phyloP scores from a whole-genome alignment of 2,797 vertebrate species.

The Mus minutoides region DNA sequence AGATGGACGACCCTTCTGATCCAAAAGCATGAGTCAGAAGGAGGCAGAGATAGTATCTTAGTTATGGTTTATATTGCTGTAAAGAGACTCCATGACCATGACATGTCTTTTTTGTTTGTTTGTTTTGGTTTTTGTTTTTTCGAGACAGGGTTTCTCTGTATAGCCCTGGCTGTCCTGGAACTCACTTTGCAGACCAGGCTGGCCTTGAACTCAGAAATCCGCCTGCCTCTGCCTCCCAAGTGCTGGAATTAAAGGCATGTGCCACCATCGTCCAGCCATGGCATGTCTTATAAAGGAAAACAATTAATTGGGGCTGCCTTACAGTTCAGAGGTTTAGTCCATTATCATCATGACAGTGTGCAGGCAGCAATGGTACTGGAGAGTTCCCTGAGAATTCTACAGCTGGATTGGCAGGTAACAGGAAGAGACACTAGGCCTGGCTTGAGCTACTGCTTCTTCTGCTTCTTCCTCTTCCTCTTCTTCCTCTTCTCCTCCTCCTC shows the following conservation, averaged over 20 bases:
- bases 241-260: no score
- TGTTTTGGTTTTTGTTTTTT: no score
- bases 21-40: neutral
- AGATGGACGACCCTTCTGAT: neutral
- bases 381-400: neutral
- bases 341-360: neutral
- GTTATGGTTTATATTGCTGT: neutral
- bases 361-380: neutral
- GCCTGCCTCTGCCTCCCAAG: no score
- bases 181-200: no score
- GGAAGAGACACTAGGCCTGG: neutral
- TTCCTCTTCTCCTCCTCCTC: no score
- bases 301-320: neutral
- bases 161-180: no score
- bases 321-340: neutral
- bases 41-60: neutral
- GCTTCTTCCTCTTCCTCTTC: no score
- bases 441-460: neutral
- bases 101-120: no score
- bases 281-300: neutral
- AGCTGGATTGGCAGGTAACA: neutral
- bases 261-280: no score
- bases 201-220: no score
- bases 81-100: neutral
- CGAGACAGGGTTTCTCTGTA: no score